These are phyloP conservation scores for Plagodis dolabraria DNA, from an alignment of 2,888 invertebrate genomes.

Conservation along the genomic window DNA sequence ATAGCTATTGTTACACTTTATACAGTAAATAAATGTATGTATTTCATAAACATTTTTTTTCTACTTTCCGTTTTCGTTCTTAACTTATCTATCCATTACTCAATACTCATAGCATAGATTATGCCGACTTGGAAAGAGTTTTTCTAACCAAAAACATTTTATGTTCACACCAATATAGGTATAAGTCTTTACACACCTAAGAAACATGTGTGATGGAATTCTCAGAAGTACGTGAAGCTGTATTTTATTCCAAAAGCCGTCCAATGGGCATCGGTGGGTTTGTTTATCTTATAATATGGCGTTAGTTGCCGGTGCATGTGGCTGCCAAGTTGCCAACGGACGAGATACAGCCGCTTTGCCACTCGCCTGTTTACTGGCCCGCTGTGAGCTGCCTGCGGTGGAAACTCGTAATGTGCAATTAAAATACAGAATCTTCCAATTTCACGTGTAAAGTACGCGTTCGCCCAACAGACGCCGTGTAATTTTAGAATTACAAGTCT, in stretches of 20 bases:
- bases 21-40: no score
- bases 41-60: no score
- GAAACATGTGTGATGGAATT: constrained; percentile 48
- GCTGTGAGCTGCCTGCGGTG: constrained; percentile 42
- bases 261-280: constrained; percentile 59
- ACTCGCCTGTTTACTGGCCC: constrained; percentile 1
- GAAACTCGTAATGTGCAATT: constrained; percentile 48
- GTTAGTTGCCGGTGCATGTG: constrained; percentile 64
- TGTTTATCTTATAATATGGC: constrained; percentile 78
- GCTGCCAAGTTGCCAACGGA: constrained; percentile 74
- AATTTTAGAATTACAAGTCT: constrained; percentile 22
- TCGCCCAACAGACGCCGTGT: constrained; percentile 9
- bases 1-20: no score
- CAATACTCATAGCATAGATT: no score
- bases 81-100: no score
- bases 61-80: no score
- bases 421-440: constrained; percentile 26
- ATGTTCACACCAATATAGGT: constrained; percentile 11
- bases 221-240: constrained; percentile 49
- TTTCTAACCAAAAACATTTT: constrained; percentile 4
- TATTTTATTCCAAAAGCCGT: constrained; percentile 68
- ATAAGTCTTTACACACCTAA: constrained; percentile 21
- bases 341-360: constrained; percentile 58
- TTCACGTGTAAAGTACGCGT: constrained; percentile 17
- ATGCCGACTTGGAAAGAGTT: no score